Evolutionary conservation across 2,113 vertebrate genomes (phyloP).

Genomic region (Candoia aspera): DNA sequence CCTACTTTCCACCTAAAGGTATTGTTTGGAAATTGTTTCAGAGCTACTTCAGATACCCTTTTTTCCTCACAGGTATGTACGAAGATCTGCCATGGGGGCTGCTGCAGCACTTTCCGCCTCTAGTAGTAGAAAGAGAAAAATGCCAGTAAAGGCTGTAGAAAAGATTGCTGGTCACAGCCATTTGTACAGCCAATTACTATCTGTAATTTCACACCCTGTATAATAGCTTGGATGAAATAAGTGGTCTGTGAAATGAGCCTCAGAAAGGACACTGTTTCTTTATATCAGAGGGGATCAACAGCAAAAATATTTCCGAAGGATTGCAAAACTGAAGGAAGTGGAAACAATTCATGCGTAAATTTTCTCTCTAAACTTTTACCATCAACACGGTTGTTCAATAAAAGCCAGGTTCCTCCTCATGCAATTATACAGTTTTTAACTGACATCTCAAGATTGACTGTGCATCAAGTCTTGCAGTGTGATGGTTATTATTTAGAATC

Average conservation of each 20-base stretch:
- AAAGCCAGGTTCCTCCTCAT: not conserved
- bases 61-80: not conserved
- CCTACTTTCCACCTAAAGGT: slow-evolving; percentile 99
- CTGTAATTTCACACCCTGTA: not conserved
- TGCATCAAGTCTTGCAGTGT: not conserved
- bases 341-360: not conserved
- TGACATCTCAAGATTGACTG: not conserved
- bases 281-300: not conserved
- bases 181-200: not conserved
- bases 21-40: slow-evolving; percentile 37
- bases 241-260: not conserved
- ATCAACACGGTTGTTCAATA: not conserved
- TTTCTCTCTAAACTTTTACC: not conserved
- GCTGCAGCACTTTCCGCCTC: not conserved
- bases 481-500: too few relatives aligned
- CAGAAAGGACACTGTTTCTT: not conserved
- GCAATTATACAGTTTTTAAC: not conserved
- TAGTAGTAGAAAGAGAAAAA: too few relatives aligned
- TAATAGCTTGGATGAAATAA: not conserved
- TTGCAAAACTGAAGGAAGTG: not conserved
- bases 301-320: not conserved
- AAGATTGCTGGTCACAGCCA: not conserved
- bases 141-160: not conserved
- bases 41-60: not conserved
- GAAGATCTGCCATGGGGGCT: not conserved